A percentile compares a stretch with the other conserved stretches of the same genome.
Conservation (phyloP, 2,888 invertebrate genomes). For the Adelphocoris suturalis region DNA sequence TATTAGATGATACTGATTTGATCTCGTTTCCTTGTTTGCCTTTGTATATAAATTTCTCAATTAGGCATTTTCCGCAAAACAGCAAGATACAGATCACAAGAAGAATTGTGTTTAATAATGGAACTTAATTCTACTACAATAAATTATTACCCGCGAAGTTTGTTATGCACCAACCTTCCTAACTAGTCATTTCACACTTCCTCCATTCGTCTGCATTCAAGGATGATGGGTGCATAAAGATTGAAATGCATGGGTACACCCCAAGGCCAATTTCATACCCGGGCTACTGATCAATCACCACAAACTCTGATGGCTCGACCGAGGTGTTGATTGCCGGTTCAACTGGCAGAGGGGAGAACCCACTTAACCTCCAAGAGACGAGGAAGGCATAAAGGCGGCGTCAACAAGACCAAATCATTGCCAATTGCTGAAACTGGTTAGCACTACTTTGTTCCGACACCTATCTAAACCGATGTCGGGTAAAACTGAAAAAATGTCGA, state of each 20-base stretch:
- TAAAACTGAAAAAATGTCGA: not conserved
- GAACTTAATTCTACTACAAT: too few relatives aligned
- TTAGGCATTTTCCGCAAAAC: too few relatives aligned
- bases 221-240: not conserved
- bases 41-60: too few relatives aligned
- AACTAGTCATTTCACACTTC: not conserved
- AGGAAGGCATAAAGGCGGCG: slow-evolving; percentile 50
- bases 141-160: too few relatives aligned
- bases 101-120: too few relatives aligned
- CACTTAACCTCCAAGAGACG: slow-evolving; percentile 46
- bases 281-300: slow-evolving; percentile 36
- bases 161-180: not conserved
- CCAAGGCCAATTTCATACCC: not conserved
- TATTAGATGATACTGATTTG: too few relatives aligned
- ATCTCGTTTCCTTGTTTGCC: too few relatives aligned
- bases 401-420: slow-evolving; percentile 44
- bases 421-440: slow-evolving; percentile 50
- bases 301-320: slow-evolving; percentile 2
- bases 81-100: too few relatives aligned
- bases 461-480: not conserved
- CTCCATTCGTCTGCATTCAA: not conserved
- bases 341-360: slow-evolving; percentile 19
- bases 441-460: slow-evolving; percentile 34
- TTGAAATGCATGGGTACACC: slow-evolving; percentile 37
- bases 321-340: slow-evolving; percentile 40